Evolutionary conservation across 1,140 invertebrate genomes (phyloP), one percentile per base, ranked within the genome.

Genomic region (Brachionus asplanchnoidis): DNA sequence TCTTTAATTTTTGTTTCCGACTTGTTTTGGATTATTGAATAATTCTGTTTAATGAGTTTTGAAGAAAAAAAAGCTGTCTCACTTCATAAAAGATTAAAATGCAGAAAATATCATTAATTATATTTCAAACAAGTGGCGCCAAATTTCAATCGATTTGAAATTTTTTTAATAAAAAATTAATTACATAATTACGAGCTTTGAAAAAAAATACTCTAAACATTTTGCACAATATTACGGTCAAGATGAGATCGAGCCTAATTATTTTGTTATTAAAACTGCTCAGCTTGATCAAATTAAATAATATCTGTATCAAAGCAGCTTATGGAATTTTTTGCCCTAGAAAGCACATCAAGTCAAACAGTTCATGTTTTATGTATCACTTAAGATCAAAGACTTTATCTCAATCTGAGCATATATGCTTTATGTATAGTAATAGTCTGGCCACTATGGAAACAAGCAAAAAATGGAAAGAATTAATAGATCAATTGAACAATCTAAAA

Each of bases 251-350:
- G 6, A n/a, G 11, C 12, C 28, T 68, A 68, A 68, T 68, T 68
- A 40, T 73, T 42, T 73, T 73, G 68, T 40, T 42, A 73, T 73
- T 73, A 40, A 73, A 73, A 42, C 68, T 73, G 68, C 68, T 73
- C 68, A 73, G 68, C 23, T 77, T 77, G 42, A 46, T 46, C 32
- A 4, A 26, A 26, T 77, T 50, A 23, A 36, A 23, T 32, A 23
- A 46, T 50, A 50, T 32, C 12, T 32, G 11, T 77, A 50, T 77
- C 73, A 77, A 77, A 50, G 26, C 9, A 50, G 32, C 73, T 26
- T 20, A 14, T 26, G 9, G 26, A 20, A 50, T 46, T 50, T 77
- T 77, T 50, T 77, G 73, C 28, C 73, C 73, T 26, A 50, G 46
- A 77, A 77, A 77, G 50, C 73, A 77, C 26, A 50, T 77, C 23